Conservation (phyloP, 1,140 invertebrate genomes). For the Drosophila lacertosa region DNA sequence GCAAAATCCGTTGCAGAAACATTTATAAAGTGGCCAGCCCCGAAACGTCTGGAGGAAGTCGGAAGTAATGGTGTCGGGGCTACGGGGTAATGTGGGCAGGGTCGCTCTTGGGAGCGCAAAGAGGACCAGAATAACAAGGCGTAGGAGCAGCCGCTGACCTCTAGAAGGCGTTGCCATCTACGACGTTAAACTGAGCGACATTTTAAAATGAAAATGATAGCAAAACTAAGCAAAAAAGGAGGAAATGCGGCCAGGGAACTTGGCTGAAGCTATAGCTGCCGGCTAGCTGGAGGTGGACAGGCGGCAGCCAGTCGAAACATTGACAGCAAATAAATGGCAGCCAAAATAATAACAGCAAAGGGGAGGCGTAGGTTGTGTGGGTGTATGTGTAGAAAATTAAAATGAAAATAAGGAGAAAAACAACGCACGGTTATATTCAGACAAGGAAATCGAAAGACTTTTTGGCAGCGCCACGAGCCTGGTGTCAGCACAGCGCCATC, state of each 20-base stretch:
- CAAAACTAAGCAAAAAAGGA: slow-evolving; percentile 42
- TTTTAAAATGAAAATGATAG: slow-evolving; percentile 83
- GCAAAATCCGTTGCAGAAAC: slow-evolving; percentile 80
- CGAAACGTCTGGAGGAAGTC: slow-evolving; percentile 38
- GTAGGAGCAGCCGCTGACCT: slow-evolving; percentile 54
- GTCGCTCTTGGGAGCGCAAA: slow-evolving; percentile 18
- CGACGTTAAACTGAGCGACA: slow-evolving; percentile 55
- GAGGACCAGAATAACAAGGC: slow-evolving; percentile 56
- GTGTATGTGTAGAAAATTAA: slow-evolving; percentile 37
- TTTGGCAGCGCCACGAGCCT: slow-evolving; percentile 45
- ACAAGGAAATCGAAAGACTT: slow-evolving; percentile 22
- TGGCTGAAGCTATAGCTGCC: slow-evolving; percentile 2
- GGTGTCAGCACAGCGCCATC: slow-evolving; percentile 33
- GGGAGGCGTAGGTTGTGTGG: slow-evolving; percentile 53
- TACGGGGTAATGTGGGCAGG: not conserved
- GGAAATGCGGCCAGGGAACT: slow-evolving; percentile 20
- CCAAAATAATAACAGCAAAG: slow-evolving; percentile 81
- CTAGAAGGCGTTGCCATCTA: slow-evolving; percentile 55
- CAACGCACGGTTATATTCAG: slow-evolving; percentile 34
- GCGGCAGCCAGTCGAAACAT: slow-evolving; percentile 64
- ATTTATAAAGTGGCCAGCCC: slow-evolving; percentile 77
- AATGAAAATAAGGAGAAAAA: slow-evolving; percentile 13
- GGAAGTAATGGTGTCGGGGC: not conserved
- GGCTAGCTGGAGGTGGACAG: slow-evolving; percentile 37
- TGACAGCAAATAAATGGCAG: slow-evolving; percentile 82